These are phyloP conservation scores for Shargacucullia verbasci DNA, from an alignment of 2,888 invertebrate species.

Conservation along the genomic window DNA sequence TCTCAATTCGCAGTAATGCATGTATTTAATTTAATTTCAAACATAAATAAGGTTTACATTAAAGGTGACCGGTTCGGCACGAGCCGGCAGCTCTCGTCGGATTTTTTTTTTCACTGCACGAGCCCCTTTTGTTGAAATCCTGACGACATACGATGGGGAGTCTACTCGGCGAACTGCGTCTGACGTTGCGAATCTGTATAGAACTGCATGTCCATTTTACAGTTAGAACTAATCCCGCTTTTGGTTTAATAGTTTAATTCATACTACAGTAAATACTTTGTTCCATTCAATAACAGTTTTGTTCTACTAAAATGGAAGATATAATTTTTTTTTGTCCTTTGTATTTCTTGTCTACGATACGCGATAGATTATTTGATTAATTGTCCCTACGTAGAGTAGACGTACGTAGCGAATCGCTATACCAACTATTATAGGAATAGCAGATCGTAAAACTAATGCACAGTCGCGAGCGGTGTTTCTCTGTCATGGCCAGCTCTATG, in stretches of 20 bases:
- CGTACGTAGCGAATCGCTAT: constrained; percentile 22
- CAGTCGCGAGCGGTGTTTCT: constrained; percentile 37
- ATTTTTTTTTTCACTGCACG: constrained; percentile 14
- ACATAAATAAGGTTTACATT: constrained; percentile 26
- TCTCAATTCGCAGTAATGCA: background rate
- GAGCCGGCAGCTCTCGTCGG: constrained; percentile 19
- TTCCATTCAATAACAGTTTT: no score
- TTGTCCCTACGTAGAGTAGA: constrained; percentile 20
- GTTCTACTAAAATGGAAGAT: no score
- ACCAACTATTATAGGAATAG: constrained; percentile 52
- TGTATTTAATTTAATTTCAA: constrained; percentile 25
- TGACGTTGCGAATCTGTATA: no score
- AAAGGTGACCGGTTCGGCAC: constrained; percentile 27
- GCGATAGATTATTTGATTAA: constrained; percentile 12
- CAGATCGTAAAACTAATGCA: constrained; percentile 50
- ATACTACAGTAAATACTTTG: no score
- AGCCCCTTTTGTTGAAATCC: constrained; percentile 34
- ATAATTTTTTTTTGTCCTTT: no score
- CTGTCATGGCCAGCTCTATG: constrained; percentile 48
- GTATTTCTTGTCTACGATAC: constrained; percentile 10
- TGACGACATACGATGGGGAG: constrained; percentile 29
- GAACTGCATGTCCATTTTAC: no score
- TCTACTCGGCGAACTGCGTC: constrained; percentile 7
- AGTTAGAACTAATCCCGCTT: no score
- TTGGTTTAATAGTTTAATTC: no score